Conservation (phyloP, 2,888 invertebrate species). For the Caenorhabditis sp. region DNA sequence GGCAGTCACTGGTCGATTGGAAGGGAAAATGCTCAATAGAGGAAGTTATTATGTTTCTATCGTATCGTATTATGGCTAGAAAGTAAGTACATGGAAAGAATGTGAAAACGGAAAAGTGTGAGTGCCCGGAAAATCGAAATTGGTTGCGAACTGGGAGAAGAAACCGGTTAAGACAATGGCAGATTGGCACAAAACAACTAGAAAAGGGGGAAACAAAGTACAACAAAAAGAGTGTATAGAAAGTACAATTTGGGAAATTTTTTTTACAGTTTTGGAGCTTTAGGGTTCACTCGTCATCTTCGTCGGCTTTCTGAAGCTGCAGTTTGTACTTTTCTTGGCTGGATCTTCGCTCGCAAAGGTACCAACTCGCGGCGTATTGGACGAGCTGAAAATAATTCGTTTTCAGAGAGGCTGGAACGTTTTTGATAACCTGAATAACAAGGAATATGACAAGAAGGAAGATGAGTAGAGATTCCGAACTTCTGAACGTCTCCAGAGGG, state of each 20-base stretch:
- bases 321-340: slow-evolving; percentile 53
- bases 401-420: neutral
- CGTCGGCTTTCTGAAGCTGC: slow-evolving; percentile 53
- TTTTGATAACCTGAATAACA: slow-evolving; percentile 33
- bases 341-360: slow-evolving; percentile 54
- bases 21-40: slow-evolving; percentile 8
- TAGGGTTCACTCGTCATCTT: slow-evolving; percentile 46
- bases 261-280: too few relatives aligned
- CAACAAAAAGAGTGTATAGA: neutral
- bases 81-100: slow-evolving; percentile 1
- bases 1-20: slow-evolving; percentile 12
- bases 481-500: slow-evolving; percentile 42
- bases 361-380: slow-evolving; percentile 45
- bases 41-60: slow-evolving; percentile 19
- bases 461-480: slow-evolving; percentile 48
- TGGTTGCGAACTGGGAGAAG: slow-evolving; percentile 35
- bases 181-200: slow-evolving; percentile 53
- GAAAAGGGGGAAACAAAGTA: slow-evolving; percentile 7
- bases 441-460: slow-evolving; percentile 34
- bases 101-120: slow-evolving; percentile 4
- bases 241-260: slow-evolving; percentile 8
- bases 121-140: slow-evolving; percentile 17
- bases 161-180: slow-evolving; percentile 24
- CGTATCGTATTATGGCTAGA: slow-evolving; percentile 21
- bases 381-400: slow-evolving; percentile 44